These are phyloP conservation scores for Anaspis maculata DNA, from an alignment of 2,888 invertebrate species.

Conservation along the genomic window DNA sequence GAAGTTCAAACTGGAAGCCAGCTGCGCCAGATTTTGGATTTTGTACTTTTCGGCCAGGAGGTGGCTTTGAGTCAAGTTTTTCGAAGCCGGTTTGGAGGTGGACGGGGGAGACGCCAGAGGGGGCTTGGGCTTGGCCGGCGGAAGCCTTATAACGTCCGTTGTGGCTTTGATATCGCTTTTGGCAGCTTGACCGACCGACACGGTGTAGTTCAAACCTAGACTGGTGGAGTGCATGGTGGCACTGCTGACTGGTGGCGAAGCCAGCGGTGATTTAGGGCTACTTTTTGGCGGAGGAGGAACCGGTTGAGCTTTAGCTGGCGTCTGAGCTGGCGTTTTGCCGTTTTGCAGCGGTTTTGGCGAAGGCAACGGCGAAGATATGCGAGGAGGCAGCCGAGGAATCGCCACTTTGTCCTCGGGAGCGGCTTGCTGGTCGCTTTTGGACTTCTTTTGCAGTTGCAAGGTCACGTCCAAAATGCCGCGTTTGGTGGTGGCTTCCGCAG, in stretches of 20 bases:
- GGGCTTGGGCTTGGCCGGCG: conserved; percentile 5
- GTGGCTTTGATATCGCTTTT: conserved; percentile 17
- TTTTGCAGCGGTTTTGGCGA: too few relatives aligned
- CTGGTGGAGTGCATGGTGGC: conserved; percentile 35
- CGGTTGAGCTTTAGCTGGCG: too few relatives aligned
- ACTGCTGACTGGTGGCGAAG: conserved; percentile 11
- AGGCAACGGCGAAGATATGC: conserved; percentile 4
- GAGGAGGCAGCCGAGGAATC: conserved; percentile 26
- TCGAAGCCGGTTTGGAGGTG: conserved; percentile 7
- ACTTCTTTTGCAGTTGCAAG: conserved; percentile 35
- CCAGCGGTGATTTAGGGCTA: background rate
- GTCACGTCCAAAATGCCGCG: conserved; percentile 37
- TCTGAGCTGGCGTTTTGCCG: too few relatives aligned
- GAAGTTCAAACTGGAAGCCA: background rate
- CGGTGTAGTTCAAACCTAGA: conserved; percentile 38
- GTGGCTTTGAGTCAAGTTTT: conserved; percentile 31
- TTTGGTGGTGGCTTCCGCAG: too few relatives aligned
- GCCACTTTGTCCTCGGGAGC: conserved; percentile 26
- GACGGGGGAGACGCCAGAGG: conserved; percentile 6
- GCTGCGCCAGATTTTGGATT: conserved; percentile 37
- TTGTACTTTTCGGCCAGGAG: conserved; percentile 38
- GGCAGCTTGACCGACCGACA: conserved; percentile 27
- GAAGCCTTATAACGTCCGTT: too few relatives aligned
- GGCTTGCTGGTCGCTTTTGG: conserved; percentile 18
- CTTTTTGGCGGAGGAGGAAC: background rate